Evolutionary conservation across 2,797 vertebrate genomes (phyloP), one percentile per base, ranked within the genome.

Genomic region (Tadarida brasiliensis): DNA sequence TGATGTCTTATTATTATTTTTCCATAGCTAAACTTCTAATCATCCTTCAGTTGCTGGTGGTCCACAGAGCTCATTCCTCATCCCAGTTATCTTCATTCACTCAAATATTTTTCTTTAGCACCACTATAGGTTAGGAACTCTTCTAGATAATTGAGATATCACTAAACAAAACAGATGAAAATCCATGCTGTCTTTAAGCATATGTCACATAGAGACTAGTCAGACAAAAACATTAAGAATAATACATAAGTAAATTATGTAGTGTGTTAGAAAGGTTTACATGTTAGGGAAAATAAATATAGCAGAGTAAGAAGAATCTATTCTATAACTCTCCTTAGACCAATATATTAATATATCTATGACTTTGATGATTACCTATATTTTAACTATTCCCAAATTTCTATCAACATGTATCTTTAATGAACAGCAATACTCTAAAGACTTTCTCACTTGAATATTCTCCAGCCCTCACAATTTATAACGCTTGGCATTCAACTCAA

Each of bases 101-200:
- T 94, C 22, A 92, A 85, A 92, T 95, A 68, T 57, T 90, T 24
- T 80, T 83, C 44, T 4, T 81, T 44, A 82, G 33, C 20, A 87
- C 11, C 15, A 84, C 28, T 94, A 80, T 0, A 83, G 28, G 35
- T 11, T 47, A 95, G 5, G 11, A 94, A 84, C 8, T 93, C 17
- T 80, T 74, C 47, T 76, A 65, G 59, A 73, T 70, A 84, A 94
- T 3, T 71, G 16, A 87, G 59, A 24, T 57, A 77, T 65, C 39
- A 89, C n/a, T 68, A 54, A 95, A 63, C 24, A 89, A 95, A 93
- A 26, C 59, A 84, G 14, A 65, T 65, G 51, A 93, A 71, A 96
- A 71, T 30, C 15, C 44, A 24, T 90, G 65, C 24, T 97, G 17
- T 78, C 16, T 70, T 90, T n/a, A 95, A 57, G 26, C 15, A 70